Percentiles rank a stretch among this genome's conserved stretches.
These are phyloP conservation scores for Alosa sapidissima DNA, from an alignment of 2,797 vertebrate species.

Conservation along the genomic window DNA sequence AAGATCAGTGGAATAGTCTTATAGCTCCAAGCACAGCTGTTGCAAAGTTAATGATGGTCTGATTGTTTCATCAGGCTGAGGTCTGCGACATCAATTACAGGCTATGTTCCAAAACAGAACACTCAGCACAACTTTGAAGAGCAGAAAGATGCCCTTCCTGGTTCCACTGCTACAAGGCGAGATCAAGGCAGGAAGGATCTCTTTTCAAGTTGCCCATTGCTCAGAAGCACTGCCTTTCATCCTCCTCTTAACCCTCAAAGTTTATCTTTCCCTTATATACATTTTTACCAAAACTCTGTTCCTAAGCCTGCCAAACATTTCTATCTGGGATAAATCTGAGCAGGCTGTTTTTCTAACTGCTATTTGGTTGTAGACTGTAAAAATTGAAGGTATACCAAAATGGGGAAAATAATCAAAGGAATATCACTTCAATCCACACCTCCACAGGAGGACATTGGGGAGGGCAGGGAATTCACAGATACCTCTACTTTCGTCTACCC, in stretches of 20 bases:
- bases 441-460: conserved; percentile 22
- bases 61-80: conserved; percentile 43
- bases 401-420: background rate
- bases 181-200: conserved; percentile 39
- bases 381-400: background rate
- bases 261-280: conserved; percentile 4
- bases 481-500: conserved; percentile 1
- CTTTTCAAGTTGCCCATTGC: conserved; percentile 23
- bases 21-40: conserved; percentile 33
- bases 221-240: conserved; percentile 36
- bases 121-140: conserved; percentile 39
- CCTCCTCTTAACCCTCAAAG: conserved; percentile 19
- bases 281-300: conserved; percentile 2
- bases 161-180: background rate
- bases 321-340: background rate
- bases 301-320: background rate
- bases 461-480: conserved; percentile 17
- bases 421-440: conserved; percentile 17
- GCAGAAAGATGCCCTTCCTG: conserved; percentile 10
- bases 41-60: conserved; percentile 45
- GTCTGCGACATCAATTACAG: conserved; percentile 50
- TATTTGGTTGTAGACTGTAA: background rate
- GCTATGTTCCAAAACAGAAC: conserved; percentile 27
- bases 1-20: conserved; percentile 42
- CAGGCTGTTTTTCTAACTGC: conserved; percentile 3